Evolutionary conservation across 2,888 invertebrate genomes (phyloP), one percentile per base, ranked within the genome.

Genomic region (Masnerella sp.): DNA sequence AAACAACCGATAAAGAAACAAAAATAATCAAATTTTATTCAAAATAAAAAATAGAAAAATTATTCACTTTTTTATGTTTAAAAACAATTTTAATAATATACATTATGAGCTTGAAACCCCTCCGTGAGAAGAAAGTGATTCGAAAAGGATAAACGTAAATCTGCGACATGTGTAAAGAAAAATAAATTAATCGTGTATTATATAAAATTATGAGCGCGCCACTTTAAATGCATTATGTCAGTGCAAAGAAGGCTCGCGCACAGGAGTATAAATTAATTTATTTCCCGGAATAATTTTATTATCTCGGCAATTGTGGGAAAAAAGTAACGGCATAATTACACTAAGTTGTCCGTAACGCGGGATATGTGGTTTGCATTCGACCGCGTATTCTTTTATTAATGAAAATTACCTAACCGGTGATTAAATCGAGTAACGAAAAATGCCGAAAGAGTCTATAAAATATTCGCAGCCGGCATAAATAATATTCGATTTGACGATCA

Each of bases 221-320:
- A 51, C 59, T 59, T 36, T 56, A 45, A 40, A 47, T 47, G 45
- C 47, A 51, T 64, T 36, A 54, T 54, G 14, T 34, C 47, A 15
- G n/a, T 65, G 54, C 36, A 64, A 64, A 64, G 64, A 54, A 64
- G 22, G 22, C 45, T 17, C 51, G 20, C 20, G 62, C 22, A 18
- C 30, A 40, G 32, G 65, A 56, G 49, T 49, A 42, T 67, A 58
- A 56, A 67, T 49, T 67, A 47, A 54, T 67, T 67, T 34, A 67
- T 49, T 47, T 52, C 40, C 52, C 25, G 25, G 52, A 36, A 43
- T 40, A 49, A 52, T 51, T 62, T 30, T 47, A 51, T 51, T 52
- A 62, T 51, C 42, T 20, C 42, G 18, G 28, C 32, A 34, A 51
- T 47, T 34, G 11, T 62, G 12, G 32, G 25, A 32, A 61, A 61